Evolutionary conservation across 2,797 vertebrate species (phyloP), one percentile per base, ranked within the genome.

Genomic region (Macropodus opercularis): DNA sequence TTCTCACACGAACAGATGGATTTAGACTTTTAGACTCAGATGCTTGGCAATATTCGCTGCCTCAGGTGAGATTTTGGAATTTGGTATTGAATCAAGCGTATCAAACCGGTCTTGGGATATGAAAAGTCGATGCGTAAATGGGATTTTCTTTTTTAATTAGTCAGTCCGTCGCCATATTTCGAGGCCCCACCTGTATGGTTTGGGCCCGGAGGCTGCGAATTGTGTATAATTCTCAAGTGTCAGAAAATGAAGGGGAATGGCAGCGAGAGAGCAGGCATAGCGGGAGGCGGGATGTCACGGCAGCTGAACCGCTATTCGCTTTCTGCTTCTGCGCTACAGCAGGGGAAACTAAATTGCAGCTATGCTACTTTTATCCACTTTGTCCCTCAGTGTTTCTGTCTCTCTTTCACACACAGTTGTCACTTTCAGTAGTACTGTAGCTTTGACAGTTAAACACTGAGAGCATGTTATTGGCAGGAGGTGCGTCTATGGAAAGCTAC

Each of bases 101-200:
- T 78, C 69, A 56, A 79, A 72, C 72, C 38, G 32, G 76, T 72
- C 70, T 69, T 24, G 35, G 51, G 76, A 83, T 81, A 78, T 75
- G 79, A 87, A 70, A 72, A 83, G 69, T 72, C 19, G 23, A 60
- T 17, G 73, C 23, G 3, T 73, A 65, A 83, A 78, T 84, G 71
- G 74, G 68, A 86, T 87, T 85, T 85, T 75, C 71, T 67, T 54
- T 80, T 86, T 79, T 87, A 87, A 87, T 89, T 80, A 85, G 80
- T 72, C 70, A 44, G 51, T 78, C 59, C 19, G 1, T 59, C 36
- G 71, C 56, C 65, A 58, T 32, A 52, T 76, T 71, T 42, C 53
- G n/a, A 56, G 43, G 64, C 31, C 62, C 57, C 75, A 79, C 74
- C 63, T 73, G 81, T 57, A 60, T 11, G 3, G 36, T 48, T 60